Evolutionary conservation across 2,797 vertebrate species (phyloP), one percentile per base, ranked within the genome.

Genomic region (Bovichtus diacanthus): DNA sequence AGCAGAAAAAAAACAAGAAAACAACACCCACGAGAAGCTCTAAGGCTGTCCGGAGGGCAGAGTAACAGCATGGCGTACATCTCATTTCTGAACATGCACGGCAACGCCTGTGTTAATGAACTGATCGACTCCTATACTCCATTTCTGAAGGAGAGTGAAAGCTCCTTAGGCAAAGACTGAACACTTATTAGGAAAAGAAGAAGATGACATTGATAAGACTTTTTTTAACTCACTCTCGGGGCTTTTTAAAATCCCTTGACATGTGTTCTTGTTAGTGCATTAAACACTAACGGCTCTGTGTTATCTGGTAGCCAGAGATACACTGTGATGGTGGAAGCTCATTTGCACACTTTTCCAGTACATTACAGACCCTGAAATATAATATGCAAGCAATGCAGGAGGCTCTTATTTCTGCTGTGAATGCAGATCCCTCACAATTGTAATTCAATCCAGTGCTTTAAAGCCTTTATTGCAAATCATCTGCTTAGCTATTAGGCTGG

Each of bases 401-500:
- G 27, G 73, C 78, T 87, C 76, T 54, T 63, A 83, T 86, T 87
- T 75, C 76, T 80, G 76, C 81, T 73, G 78, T 76, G 27, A 76
- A 90, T 69, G 82, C 85, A 83, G 67, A 73, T 81, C 77, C 29
- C 60, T 76, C 74, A 81, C 53, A 61, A 36, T 72, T 86, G 79
- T 83, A 78, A 88, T 90, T 88, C 86, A 87, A 89, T 82, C 85
- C 76, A 70, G 76, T 76, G 87, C 85, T 89, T 87, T 87, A 83
- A 83, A 87, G 72, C 73, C 62, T 84, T 90, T 81, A 88, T 81
- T 85, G 75, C 87, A 89, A 88, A 89, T 92, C 82, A 83, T 90
- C 83, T 78, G 76, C 83, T 83, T 72, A 69, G 85, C 83, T 69
- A 72, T 87, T 82, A 75, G 76, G 62, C 80, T 23, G 39, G 38